Base-by-base conservation (phyloP, 2,797 vertebrate species). In the Hippoglossus hippoglossus region DNA sequence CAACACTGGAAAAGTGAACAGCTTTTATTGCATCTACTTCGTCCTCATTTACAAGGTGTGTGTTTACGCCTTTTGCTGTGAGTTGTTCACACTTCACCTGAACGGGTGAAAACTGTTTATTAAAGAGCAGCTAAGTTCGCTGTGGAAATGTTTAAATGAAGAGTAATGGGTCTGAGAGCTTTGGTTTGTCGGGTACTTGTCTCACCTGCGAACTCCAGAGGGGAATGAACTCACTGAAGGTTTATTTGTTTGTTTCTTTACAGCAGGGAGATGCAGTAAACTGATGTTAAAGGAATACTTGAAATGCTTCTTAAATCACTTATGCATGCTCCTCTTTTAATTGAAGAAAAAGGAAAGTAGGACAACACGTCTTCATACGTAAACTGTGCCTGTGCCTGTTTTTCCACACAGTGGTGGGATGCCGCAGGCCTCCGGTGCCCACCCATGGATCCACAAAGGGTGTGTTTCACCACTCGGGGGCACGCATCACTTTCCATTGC, bases 391-490 rank as follows among this genome's bases (percentile, higher is more conserved):
- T 5, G 77, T 88, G 87, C 90, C 88, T 95, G 87, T 94, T 64
- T 94, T 91, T 94, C 80, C 84, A 67, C 77, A 89, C 92, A 97
- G 96, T 97, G 93, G 91, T 97, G 90, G 96, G 95, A 88, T 97
- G 96, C 91, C 94, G 77, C 88, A 95, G 94, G 88, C 96, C 96
- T 76, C 93, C 92, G 59, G 90, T 95, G 87, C 96, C 96, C 0
- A 86, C 87, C 82, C 94, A 96, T 77, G 96, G 96, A 76, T 92
- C 89, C 77, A 93, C 94, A 71, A 90, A 95, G 86, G 95, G 95
- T 82, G 81, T 96, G 75, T 96, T 96, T 87, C 94, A 94, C 83
- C 94, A 95, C 86, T 95, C 95, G 0, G 96, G 96, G 67, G 95
- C 94, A 50, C 95, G 83, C 55, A 89, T 96, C 87, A 90, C 93